These are phyloP conservation scores for Nyctibius grandis DNA, from an alignment of 2,797 vertebrate genomes.

Conservation along the genomic window DNA sequence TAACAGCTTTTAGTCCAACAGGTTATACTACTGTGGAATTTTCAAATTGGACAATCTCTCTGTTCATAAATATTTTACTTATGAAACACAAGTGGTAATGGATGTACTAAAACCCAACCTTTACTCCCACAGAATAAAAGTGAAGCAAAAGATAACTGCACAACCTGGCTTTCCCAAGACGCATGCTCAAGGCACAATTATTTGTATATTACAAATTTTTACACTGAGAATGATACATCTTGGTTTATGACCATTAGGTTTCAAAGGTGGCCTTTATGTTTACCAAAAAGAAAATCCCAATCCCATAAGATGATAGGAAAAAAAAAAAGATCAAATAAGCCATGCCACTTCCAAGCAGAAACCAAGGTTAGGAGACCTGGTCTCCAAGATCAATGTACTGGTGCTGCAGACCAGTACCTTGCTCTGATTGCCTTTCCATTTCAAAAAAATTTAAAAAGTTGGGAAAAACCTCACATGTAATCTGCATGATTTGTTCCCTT, in stretches of 20 bases:
- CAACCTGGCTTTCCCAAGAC: not conserved
- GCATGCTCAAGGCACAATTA: not conserved
- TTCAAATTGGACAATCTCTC: not conserved
- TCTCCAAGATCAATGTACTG: not conserved
- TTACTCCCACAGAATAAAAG: not conserved
- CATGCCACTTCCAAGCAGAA: not conserved
- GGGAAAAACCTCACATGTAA: rapidly evolving
- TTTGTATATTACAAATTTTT: not conserved
- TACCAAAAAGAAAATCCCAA: not conserved
- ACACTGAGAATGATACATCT: not conserved
- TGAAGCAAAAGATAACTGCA: not conserved
- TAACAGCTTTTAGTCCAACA: not conserved
- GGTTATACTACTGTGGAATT: not conserved
- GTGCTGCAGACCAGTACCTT: not conserved
- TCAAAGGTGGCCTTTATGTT: not conserved
- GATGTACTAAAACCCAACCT: not conserved
- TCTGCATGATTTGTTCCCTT: not conserved
- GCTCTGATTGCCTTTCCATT: not conserved
- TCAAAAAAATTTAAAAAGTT: not conserved
- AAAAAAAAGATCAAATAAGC: not conserved
- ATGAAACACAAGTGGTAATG: not conserved
- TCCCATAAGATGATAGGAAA: not conserved
- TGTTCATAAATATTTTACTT: not conserved
- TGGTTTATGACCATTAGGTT: not conserved
- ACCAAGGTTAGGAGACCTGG: not conserved